Percentiles rank a stretch among this genome's conserved stretches.
These are phyloP conservation scores for Bujurquina vittata DNA, from an alignment of 2,113 vertebrate genomes.

Conservation along the genomic window DNA sequence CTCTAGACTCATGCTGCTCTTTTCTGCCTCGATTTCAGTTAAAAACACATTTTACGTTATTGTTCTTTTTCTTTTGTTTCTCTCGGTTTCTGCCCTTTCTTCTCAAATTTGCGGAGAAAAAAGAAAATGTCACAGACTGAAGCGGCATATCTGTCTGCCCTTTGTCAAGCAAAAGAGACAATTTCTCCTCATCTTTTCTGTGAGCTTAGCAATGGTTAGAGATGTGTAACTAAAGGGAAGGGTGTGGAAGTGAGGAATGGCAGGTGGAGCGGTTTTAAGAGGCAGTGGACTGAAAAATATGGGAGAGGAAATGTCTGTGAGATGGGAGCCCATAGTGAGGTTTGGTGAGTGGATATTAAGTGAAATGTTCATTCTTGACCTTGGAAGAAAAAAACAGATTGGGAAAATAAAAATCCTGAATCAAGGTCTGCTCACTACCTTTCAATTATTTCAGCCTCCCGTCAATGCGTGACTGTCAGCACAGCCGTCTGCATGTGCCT, in stretches of 20 bases:
- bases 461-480: neutral
- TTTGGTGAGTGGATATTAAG: neutral
- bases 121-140: slow-evolving; percentile 44
- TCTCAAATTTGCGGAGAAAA: slow-evolving; percentile 32
- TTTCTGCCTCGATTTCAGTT: slow-evolving; percentile 31
- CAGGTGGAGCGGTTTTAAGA: neutral
- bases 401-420: neutral
- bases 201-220: slow-evolving; percentile 12
- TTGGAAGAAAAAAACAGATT: neutral
- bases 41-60: slow-evolving; percentile 42
- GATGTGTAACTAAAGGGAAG: neutral
- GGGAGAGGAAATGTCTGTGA: neutral
- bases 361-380: neutral
- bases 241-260: neutral
- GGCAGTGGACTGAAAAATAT: neutral
- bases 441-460: neutral
- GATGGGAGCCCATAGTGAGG: neutral
- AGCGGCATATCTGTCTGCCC: slow-evolving; percentile 32
- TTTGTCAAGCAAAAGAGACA: slow-evolving; percentile 36
- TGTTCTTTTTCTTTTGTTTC: slow-evolving; percentile 12
- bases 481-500: neutral
- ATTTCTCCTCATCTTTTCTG: slow-evolving; percentile 25
- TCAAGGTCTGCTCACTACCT: neutral
- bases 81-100: slow-evolving; percentile 32
- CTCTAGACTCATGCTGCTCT: slow-evolving; percentile 16